Percentiles rank a stretch among this genome's conserved stretches.
phyloP scores from a whole-genome alignment of 1,140 invertebrate genomes.

The Leptopilina clavipes region DNA sequence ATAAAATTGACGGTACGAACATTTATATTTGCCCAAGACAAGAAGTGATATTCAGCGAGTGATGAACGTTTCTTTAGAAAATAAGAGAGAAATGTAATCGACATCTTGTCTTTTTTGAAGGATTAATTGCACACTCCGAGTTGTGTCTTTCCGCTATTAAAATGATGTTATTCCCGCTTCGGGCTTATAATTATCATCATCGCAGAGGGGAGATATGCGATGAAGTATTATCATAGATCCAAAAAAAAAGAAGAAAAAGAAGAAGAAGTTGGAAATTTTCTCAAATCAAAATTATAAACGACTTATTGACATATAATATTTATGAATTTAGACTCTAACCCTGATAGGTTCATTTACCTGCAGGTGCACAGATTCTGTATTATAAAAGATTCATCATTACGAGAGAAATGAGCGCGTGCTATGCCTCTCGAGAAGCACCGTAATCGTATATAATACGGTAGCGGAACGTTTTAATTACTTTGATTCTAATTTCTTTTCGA shows the following conservation, averaged over 20 bases:
- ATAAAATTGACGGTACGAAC: conserved; percentile 28
- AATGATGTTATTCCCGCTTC: conserved; percentile 69
- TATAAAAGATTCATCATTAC: conserved; percentile 19
- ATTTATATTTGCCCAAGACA: too few species aligned
- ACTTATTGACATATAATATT: too few species aligned
- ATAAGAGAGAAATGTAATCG: conserved; percentile 47
- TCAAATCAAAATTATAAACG: conserved; percentile 59
- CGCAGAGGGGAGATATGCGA: conserved; percentile 22
- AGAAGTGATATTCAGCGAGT: conserved; percentile 8
- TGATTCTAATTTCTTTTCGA: background rate
- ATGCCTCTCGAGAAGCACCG: conserved; percentile 2
- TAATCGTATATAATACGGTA: conserved; percentile 29
- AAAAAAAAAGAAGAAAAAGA: conserved; percentile 44
- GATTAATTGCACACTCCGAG: conserved; percentile 62
- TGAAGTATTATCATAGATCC: conserved; percentile 20
- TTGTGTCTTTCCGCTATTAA: conserved; percentile 66
- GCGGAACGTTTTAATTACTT: conserved; percentile 33
- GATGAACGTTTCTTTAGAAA: background rate
- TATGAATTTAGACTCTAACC: conserved; percentile 52
- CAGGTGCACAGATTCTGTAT: conserved; percentile 9
- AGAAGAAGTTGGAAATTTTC: too few species aligned
- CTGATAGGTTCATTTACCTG: conserved; percentile 45
- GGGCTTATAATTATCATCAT: conserved; percentile 56
- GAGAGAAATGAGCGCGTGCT: conserved; percentile 16
- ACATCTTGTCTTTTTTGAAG: conserved; percentile 55